Conservation (phyloP, 2,113 vertebrate genomes). For the Dasyurus viverrinus region DNA sequence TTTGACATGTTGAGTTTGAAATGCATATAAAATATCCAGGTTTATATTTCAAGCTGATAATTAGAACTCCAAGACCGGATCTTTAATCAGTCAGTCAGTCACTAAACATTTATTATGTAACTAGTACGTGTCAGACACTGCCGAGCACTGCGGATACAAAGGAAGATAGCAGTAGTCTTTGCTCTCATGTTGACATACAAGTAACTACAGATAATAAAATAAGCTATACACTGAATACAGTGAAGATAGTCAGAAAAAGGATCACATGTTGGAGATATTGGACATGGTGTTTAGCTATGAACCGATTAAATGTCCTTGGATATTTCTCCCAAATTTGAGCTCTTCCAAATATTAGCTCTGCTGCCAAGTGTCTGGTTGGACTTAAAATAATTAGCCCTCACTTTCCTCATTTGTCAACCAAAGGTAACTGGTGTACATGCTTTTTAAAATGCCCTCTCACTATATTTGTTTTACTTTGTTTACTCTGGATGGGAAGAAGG, state of each 20-base stretch:
- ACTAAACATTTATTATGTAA: not conserved
- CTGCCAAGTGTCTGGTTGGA: not conserved
- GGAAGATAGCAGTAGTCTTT: not conserved
- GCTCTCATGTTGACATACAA: not conserved
- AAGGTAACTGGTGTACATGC: not conserved
- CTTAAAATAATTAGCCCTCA: not conserved
- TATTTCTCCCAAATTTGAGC: not conserved
- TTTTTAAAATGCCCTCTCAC: not conserved
- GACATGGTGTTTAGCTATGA: not conserved
- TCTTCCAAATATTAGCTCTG: not conserved
- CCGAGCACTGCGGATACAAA: not conserved
- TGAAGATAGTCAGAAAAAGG: not conserved
- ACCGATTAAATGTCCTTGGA: not conserved
- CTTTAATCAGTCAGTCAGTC: not conserved
- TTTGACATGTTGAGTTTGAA: not conserved
- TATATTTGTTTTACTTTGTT: not conserved
- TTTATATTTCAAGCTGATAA: not conserved
- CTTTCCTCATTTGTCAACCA: not conserved
- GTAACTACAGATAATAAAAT: not conserved
- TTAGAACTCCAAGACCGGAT: not conserved
- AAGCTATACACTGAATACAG: not conserved
- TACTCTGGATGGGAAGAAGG: not conserved
- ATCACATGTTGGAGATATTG: not conserved
- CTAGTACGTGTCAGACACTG: not conserved
- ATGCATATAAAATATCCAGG: not conserved